A percentile compares a stretch with the other conserved stretches of the same genome.
Conservation (phyloP, 2,113 vertebrate genomes). For the Corythaixoides concolor region DNA sequence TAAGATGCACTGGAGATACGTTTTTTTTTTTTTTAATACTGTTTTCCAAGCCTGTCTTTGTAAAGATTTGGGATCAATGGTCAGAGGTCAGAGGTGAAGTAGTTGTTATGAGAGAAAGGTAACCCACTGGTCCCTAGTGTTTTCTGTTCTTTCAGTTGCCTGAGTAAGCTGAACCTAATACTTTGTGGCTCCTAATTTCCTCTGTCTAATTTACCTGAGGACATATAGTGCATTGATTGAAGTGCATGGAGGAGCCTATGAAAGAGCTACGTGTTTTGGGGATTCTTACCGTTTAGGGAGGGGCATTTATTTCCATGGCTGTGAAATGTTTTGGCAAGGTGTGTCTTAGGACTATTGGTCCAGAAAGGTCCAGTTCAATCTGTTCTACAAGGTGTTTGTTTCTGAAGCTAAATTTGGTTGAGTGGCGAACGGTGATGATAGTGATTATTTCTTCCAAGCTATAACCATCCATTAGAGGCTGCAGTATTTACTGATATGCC, state of each 20-base stretch:
- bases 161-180: not conserved
- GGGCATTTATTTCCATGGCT: not conserved
- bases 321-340: not conserved
- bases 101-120: not conserved
- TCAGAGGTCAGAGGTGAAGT: not conserved
- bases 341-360: not conserved
- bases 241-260: not conserved
- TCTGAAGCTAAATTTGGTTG: conserved; percentile 10
- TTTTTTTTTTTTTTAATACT: not conserved
- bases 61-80: not conserved
- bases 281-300: not conserved
- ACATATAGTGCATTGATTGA: not conserved
- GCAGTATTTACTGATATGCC: not conserved
- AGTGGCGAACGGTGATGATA: not conserved
- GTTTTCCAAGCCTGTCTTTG: not conserved
- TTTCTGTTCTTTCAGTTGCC: not conserved
- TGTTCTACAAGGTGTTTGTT: not conserved
- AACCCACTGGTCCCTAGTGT: not conserved
- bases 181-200: not conserved
- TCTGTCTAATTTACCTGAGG: not conserved
- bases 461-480: conserved; percentile 29
- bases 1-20: not conserved
- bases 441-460: conserved; percentile 30
- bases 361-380: not conserved
- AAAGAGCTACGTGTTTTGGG: not conserved